Percentiles rank a stretch among this genome's conserved stretches.
These are phyloP conservation scores for Butorides virescens DNA, from an alignment of 2,113 vertebrate species.

Conservation along the genomic window DNA sequence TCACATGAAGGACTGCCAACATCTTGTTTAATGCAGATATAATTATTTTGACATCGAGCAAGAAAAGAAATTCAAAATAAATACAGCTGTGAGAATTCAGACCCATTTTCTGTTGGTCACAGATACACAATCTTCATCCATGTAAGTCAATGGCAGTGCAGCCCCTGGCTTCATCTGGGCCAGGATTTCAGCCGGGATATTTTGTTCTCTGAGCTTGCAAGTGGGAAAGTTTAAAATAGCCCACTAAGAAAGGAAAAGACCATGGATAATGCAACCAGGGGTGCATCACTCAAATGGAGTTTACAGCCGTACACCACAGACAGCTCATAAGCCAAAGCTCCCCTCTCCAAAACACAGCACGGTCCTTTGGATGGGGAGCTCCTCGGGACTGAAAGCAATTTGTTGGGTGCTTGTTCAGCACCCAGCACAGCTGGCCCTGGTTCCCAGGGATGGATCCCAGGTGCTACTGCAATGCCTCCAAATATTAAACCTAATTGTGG, in stretches of 20 bases:
- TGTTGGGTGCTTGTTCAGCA: not conserved
- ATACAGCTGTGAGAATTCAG: not conserved
- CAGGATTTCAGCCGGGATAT: not conserved
- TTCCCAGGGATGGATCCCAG: not conserved
- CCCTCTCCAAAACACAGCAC: not conserved
- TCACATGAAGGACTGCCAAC: not conserved
- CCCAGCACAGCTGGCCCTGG: not conserved
- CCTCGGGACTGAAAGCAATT: not conserved
- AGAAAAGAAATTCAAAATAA: not conserved
- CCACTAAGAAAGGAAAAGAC: not conserved
- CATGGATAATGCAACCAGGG: not conserved
- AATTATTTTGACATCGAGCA: not conserved
- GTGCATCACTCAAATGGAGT: not conserved
- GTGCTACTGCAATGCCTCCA: not conserved
- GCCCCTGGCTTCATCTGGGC: not conserved
- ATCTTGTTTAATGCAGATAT: not conserved
- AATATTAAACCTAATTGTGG: not conserved
- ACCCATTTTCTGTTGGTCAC: not conserved
- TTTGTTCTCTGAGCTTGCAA: not conserved
- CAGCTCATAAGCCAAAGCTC: not conserved
- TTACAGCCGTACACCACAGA: not conserved
- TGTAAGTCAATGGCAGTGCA: not conserved
- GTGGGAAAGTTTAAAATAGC: not conserved
- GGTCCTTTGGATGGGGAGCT: rapidly evolving
- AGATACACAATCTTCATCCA: not conserved